Evolutionary conservation across 2,888 invertebrate species (phyloP), one percentile per base, ranked within the genome.

Genomic region (Caenorhabditis plicata): DNA sequence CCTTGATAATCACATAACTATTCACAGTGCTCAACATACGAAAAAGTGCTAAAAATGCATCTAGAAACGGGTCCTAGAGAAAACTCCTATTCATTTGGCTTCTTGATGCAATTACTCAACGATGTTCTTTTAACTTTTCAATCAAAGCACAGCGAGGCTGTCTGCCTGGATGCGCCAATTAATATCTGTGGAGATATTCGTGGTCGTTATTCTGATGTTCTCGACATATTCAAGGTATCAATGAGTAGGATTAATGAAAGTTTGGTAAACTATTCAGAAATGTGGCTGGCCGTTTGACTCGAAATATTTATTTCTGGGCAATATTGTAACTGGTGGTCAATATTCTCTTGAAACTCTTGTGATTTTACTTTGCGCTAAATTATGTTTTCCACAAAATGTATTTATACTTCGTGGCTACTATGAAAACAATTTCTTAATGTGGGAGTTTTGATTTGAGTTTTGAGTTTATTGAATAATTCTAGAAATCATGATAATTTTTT

Each of bases 291-390:
- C 70, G 19, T 70, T 67, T 44, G 55, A 67, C 9, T 56, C 58
- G n/a, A 67, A 67, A 17, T 70, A 70, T 41, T 36, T 65, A 3
- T 70, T 70, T 47, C 63, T 70, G 19, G 70, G 70, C 17, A 66
- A 70, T 40, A 39, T 67, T 25, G 42, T 67, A 38, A 64, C 64
- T 35, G 52, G 67, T 17, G 63, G 64, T 15, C 49, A 32, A 17
- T 64, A 32, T 42, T 40, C 36, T 13, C 20, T 60, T 36, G 60
- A 60, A 39, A 50, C 50, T 2, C 25, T 54, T 15, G 60, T 60
- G 3, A 23, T 60, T 4, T 27, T 60, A 33, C 2, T 50, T 9
- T 42, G 42, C 31, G 53, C 50, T 27, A 53, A 54, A 20, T 23
- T 60, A 7, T 36, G 49, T 15, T 60, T 45, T 20, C 60, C 60